Conservation (phyloP, 2,797 vertebrate species). For the Carcharodon carcharias region DNA sequence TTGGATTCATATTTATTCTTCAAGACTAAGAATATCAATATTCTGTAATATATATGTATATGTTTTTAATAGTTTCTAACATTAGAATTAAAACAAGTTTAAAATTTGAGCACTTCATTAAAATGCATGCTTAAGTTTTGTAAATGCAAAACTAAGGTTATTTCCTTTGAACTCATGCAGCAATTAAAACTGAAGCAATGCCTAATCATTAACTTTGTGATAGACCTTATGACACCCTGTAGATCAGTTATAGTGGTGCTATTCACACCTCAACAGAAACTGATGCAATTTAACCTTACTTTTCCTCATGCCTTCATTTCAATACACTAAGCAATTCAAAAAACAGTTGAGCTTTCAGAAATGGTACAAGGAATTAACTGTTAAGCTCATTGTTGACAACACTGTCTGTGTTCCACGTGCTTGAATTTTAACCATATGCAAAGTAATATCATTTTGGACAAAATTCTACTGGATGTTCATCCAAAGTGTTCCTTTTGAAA, state of each 20-base stretch:
- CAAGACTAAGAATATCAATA: neutral
- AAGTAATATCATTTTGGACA: neutral
- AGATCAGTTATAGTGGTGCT: neutral
- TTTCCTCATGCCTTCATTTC: neutral
- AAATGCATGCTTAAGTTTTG: neutral
- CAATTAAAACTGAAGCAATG: neutral
- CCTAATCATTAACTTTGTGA: conserved; percentile 1
- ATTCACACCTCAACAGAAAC: neutral
- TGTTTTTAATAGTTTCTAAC: neutral
- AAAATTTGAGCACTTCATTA: neutral
- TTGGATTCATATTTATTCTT: neutral
- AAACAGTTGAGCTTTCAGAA: neutral
- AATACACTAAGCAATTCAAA: neutral
- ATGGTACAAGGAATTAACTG: neutral
- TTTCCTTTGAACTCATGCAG: neutral
- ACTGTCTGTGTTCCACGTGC: neutral
- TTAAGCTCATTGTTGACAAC: neutral
- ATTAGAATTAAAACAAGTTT: neutral
- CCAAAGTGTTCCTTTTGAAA: neutral
- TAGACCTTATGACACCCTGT: neutral
- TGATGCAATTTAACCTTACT: neutral
- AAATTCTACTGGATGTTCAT: neutral
- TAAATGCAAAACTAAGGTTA: neutral
- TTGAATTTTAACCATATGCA: neutral
- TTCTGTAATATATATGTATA: too few species aligned